These are phyloP conservation scores for Xestobium rufovillosum DNA, from an alignment of 2,888 invertebrate genomes.

Conservation along the genomic window DNA sequence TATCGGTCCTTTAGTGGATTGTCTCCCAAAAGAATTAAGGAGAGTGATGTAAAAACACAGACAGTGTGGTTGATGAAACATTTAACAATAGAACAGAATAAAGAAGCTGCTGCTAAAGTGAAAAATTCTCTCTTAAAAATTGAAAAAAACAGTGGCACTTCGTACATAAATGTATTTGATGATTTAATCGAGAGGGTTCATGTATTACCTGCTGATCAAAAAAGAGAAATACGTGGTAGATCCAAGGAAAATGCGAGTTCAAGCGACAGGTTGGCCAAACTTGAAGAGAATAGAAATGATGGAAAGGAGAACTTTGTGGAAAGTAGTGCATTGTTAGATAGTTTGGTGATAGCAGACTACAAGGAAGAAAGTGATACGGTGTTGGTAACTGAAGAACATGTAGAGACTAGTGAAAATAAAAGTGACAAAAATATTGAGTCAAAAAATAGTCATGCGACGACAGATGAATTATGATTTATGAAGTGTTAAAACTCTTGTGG, in stretches of 20 bases:
- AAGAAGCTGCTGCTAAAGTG: conserved; percentile 33
- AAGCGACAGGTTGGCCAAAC: too few relatives aligned
- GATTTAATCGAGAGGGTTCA: background rate
- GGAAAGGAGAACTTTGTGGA: conserved; percentile 19
- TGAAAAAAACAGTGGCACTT: conserved; percentile 20
- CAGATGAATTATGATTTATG: conserved; percentile 1
- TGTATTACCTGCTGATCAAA: background rate
- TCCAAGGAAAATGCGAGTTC: conserved; percentile 16
- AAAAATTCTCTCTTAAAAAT: conserved; percentile 31
- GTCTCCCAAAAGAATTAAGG: conserved; percentile 28
- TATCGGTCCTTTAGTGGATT: conserved; percentile 37
- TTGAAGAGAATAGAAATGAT: conserved; percentile 26
- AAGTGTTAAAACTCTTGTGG: too few relatives aligned
- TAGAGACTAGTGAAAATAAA: background rate
- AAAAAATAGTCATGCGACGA: conserved; percentile 1
- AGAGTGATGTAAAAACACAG: conserved; percentile 33
- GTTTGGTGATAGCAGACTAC: too few relatives aligned
- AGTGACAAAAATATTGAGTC: background rate
- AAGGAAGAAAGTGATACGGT: too few relatives aligned
- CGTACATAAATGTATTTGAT: conserved; percentile 8
- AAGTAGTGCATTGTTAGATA: too few relatives aligned
- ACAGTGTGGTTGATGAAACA: conserved; percentile 39
- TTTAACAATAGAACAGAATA: conserved; percentile 33
- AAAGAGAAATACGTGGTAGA: too few relatives aligned
- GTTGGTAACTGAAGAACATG: background rate